Evolutionary conservation across 1,140 invertebrate genomes (phyloP).

Genomic region (Scylla paramamosain): DNA sequence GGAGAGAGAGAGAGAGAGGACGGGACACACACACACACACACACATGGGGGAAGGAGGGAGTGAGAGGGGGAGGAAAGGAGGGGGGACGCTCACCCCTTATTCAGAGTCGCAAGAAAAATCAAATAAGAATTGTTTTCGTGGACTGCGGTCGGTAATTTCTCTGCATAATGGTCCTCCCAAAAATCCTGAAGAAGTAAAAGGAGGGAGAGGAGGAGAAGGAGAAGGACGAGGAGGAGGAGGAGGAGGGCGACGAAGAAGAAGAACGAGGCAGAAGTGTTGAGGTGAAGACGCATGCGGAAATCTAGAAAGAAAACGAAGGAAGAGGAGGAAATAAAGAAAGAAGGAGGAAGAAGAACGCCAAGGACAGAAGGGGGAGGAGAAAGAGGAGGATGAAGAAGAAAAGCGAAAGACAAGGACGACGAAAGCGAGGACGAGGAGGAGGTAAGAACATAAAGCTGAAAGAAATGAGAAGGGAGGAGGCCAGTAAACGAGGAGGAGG

Average conservation of each 20-base stretch:
- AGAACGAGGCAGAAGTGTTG: background rate
- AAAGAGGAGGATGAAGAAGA: no score
- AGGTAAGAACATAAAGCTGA: no score
- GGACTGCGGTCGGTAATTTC: background rate
- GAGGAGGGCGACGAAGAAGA: background rate
- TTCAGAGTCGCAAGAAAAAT: background rate
- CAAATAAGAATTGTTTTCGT: slow-evolving; percentile 17
- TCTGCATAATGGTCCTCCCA: background rate
- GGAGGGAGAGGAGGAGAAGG: background rate
- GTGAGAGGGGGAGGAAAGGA: background rate
- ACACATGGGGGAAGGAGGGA: background rate
- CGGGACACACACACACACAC: no score
- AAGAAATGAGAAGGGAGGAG: no score
- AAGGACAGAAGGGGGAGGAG: no score
- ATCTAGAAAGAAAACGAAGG: no score
- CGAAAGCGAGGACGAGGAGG: no score
- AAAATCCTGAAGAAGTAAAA: background rate
- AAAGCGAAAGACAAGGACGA: no score
- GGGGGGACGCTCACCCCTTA: background rate
- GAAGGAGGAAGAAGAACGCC: no score
- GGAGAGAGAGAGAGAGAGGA: no score
- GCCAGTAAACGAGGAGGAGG: no score
- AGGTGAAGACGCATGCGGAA: background rate
- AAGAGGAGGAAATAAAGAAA: no score
- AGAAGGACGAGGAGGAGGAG: background rate